Percentiles rank a stretch among this genome's conserved stretches.
phyloP scores from a whole-genome alignment of 1,140 invertebrate species.

The Melitaea cinxia region DNA sequence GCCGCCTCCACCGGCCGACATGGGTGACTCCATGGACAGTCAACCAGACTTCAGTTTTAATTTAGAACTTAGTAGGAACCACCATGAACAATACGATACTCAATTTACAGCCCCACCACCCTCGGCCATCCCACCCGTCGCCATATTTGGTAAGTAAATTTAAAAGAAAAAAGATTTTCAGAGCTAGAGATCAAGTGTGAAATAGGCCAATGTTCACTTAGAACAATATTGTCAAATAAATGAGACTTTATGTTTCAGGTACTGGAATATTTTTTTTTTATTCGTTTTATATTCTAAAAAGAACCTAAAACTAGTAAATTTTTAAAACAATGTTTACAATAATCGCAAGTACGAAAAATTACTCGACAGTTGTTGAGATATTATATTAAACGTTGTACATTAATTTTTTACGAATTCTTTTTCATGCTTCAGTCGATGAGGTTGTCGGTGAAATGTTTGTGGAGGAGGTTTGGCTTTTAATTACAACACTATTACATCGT shows the following conservation, averaged over 20 bases:
- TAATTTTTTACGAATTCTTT: conserved; percentile 50
- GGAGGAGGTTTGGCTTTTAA: conserved; percentile 72
- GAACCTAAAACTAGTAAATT: too few species aligned
- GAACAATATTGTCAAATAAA: too few species aligned
- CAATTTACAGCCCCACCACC: conserved; percentile 82
- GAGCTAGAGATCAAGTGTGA: background rate
- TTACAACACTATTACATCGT: conserved; percentile 34
- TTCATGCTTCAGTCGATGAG: conserved; percentile 78
- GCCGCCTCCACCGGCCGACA: conserved; percentile 63
- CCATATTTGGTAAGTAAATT: conserved; percentile 81
- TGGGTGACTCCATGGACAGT: conserved; percentile 66
- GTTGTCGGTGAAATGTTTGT: conserved; percentile 69
- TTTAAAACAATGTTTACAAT: too few species aligned
- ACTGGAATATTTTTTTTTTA: too few species aligned
- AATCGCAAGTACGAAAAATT: too few species aligned
- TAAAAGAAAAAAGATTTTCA: conserved; percentile 5
- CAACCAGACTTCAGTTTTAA: conserved; percentile 84
- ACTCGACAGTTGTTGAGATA: too few species aligned
- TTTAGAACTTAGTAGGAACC: conserved; percentile 87
- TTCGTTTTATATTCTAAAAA: too few species aligned
- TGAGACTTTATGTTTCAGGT: too few species aligned
- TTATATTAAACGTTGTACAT: conserved; percentile 14
- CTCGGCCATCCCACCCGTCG: conserved; percentile 61
- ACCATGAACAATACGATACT: conserved; percentile 88
- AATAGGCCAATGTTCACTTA: too few species aligned